A percentile compares a stretch with the other conserved stretches of the same genome.
phyloP scores from a whole-genome alignment of 2,888 invertebrate genomes.

The Tetheella fluctuosa region DNA sequence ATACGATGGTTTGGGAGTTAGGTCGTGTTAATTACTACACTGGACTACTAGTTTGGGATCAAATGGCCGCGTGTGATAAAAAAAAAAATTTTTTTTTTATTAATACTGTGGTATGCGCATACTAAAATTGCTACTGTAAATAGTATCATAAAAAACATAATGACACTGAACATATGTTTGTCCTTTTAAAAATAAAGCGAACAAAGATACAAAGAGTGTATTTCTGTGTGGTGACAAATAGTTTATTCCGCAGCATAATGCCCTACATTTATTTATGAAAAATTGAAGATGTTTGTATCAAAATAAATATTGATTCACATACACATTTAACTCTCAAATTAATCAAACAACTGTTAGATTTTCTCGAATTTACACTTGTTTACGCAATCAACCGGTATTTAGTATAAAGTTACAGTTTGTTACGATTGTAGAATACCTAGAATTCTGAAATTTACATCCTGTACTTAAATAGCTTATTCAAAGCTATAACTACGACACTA shows the following conservation, averaged over 20 bases:
- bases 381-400: not conserved
- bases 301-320: not conserved
- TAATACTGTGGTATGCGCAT: too few species aligned
- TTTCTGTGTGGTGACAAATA: not conserved
- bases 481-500: too few species aligned
- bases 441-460: not conserved
- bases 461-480: not conserved
- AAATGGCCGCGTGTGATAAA: too few species aligned
- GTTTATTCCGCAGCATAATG: not conserved
- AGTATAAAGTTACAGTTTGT: not conserved
- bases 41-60: too few species aligned
- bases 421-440: not conserved
- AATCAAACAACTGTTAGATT: not conserved
- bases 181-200: not conserved
- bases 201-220: constrained; percentile 1
- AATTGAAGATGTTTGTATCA: not conserved
- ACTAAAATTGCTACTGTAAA: too few species aligned
- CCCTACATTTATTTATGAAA: not conserved
- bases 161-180: constrained; percentile 1
- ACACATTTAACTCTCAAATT: not conserved
- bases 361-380: not conserved
- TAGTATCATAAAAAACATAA: not conserved
- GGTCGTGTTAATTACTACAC: too few species aligned
- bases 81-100: too few species aligned
- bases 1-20: too few species aligned